Evolutionary conservation across 2,113 vertebrate genomes (phyloP), one percentile per base, ranked within the genome.

Genomic region (Marmota flaviventris): DNA sequence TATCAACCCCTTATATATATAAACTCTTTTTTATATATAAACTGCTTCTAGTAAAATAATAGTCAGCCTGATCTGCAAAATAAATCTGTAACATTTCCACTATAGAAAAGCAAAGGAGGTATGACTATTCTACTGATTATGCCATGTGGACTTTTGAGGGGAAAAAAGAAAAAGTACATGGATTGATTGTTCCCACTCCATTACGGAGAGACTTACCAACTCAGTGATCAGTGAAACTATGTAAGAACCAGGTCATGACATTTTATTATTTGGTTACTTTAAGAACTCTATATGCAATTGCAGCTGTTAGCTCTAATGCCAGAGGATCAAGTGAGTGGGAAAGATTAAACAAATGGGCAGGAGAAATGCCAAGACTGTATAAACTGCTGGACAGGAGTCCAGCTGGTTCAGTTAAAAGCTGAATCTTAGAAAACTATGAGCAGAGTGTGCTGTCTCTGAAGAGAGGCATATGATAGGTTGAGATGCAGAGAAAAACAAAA

Each of bases 321-420:
- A 95, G 85, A 79, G 0, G 0, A 73, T 63, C 65, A 89, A 72
- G 81, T 77, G 84, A 95, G 48, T 22, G 39, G 69, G 45, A 78
- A 91, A 85, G 93, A 94, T 63, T 37, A 92, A 83, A 90, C 91
- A 96, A 86, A 79, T 42, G 39, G 53, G 81, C 48, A 51, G 84
- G 51, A 77, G 67, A 61, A 76, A 81, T 14, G 34, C 69, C 95
- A 89, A 37, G 51, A 88, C 42, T 24, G 14, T 48, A 56, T 34
- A 63, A 67, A 61, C 22, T 65, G 18, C 48, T 37, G 56, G 85
- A 90, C 2, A 17, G 39, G 27, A 58, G 42, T 65, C 73, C 61
- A 42, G 4, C 2, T 39, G 42, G 90, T 58, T 67, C 67, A 27
- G 58, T 78, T 32, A 79, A 91, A 65, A 89, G 84, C 1, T 42